Conservation (phyloP, 1,140 invertebrate species). For the Platorchestia sp. region DNA sequence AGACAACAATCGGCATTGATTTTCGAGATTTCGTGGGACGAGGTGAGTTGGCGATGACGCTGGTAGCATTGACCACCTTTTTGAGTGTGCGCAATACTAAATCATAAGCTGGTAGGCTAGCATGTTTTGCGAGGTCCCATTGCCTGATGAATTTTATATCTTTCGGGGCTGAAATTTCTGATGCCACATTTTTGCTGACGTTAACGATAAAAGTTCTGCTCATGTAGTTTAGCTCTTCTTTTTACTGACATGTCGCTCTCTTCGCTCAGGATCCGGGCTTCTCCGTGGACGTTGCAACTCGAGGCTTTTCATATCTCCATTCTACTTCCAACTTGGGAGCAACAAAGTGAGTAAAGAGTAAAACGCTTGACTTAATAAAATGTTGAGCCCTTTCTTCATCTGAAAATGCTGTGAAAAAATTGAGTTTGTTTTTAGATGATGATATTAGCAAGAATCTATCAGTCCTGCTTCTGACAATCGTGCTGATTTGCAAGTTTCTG, state of each 20-base stretch:
- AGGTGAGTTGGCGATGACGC: too few species aligned
- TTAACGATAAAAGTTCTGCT: too few species aligned
- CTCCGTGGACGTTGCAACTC: neutral
- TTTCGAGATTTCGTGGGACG: too few species aligned
- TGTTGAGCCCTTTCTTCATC: neutral
- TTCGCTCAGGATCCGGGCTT: neutral
- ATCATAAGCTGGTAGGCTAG: too few species aligned
- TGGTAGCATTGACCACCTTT: too few species aligned
- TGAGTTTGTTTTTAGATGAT: neutral
- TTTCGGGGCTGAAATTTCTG: neutral
- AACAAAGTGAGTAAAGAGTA: neutral
- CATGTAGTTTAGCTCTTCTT: too few species aligned
- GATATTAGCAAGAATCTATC: neutral
- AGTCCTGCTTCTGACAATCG: neutral
- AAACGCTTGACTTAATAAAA: neutral
- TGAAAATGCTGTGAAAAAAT: neutral
- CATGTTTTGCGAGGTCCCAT: too few species aligned
- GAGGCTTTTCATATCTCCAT: neutral
- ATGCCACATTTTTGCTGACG: neutral
- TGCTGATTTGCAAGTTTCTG: neutral
- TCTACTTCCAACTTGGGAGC: neutral
- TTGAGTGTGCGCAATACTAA: too few species aligned
- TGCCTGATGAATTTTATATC: too few species aligned
- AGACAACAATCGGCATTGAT: too few species aligned
- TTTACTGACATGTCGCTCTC: too few species aligned